Evolutionary conservation across 2,888 invertebrate species (phyloP), one percentile per base, ranked within the genome.

Genomic region (Abrostola triplasia): DNA sequence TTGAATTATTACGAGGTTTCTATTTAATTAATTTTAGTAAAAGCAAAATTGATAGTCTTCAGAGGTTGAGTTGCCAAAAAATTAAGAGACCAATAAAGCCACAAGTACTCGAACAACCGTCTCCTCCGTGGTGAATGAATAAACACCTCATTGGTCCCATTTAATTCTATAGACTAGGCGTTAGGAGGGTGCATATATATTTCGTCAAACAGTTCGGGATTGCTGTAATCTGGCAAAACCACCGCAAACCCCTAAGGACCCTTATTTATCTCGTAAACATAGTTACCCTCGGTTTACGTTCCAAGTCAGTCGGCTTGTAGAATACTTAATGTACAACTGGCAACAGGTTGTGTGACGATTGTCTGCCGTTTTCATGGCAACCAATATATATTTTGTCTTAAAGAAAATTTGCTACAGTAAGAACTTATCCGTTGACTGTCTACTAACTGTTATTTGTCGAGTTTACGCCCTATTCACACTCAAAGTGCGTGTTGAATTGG

Each of bases 301-400:
- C 47, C 24, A 48, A 58, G 13, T 40, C 44, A 62, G 50, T 36
- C 13, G 42, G 59, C 40, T 69, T 74, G 47, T 9, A 58, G 49
- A 49, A 38, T 24, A 52, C 49, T 41, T 40, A 63, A 62, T 48
- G 35, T 35, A 41, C 13, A 40, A 13, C 24, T 24, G 58, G 64
- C 72, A 76, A 71, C 72, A 73, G 72, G 72, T 67, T 67, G 59
- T 38, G 51, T 54, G 8, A 70, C 51, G 49, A 60, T 57, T 69
- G 49, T 71, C 53, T 51, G 5, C 37, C 10, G 59, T 73, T 59
- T 38, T 48, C 48, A 57, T 60, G 59, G 36, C 42, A 69, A 73
- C 59, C 6, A 51, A 40, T 8, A 49, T 59, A 59, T 37, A 66
- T 24, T 55, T 40, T 54, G 47, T 41, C 42, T 10, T 12, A 38